These are phyloP conservation scores for Leucophora obtusa DNA, from an alignment of 2,888 invertebrate species.

Conservation along the genomic window DNA sequence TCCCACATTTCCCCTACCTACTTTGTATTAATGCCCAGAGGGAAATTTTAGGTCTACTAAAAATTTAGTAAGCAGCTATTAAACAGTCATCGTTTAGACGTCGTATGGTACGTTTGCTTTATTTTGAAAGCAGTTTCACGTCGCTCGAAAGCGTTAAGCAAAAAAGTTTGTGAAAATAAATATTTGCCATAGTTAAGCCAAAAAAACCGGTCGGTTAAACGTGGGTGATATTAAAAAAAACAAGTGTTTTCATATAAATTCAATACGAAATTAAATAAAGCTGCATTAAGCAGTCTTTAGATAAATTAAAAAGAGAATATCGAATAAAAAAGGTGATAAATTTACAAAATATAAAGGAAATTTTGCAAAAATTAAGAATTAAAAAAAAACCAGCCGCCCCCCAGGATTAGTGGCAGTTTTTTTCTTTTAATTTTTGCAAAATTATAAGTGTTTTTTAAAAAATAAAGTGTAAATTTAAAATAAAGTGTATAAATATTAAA, in stretches of 20 bases:
- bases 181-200: constrained; percentile 84
- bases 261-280: constrained; percentile 17
- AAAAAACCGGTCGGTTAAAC: constrained; percentile 79
- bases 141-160: constrained; percentile 56
- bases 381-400: constrained; percentile 70
- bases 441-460: constrained; percentile 21
- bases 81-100: constrained; percentile 63
- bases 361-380: constrained; percentile 47
- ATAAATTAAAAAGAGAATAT: constrained; percentile 6
- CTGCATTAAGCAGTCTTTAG: constrained; percentile 47
- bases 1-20: constrained; percentile 33
- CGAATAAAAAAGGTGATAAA: constrained; percentile 37
- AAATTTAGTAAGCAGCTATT: constrained; percentile 5
- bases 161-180: constrained; percentile 84
- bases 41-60: constrained; percentile 54
- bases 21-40: constrained; percentile 13
- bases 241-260: constrained; percentile 37
- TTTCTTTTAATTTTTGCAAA: constrained; percentile 53
- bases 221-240: constrained; percentile 48
- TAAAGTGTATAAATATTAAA: constrained; percentile 9
- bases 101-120: constrained; percentile 63
- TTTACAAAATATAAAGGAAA: constrained; percentile 19
- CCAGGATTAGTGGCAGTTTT: constrained; percentile 76
- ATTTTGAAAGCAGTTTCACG: constrained; percentile 43
- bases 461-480: neutral